Percentiles rank a stretch among this genome's conserved stretches.
Conservation (phyloP, 2,113 vertebrate genomes). For the Sinocyclocheilus anophthalmus region DNA sequence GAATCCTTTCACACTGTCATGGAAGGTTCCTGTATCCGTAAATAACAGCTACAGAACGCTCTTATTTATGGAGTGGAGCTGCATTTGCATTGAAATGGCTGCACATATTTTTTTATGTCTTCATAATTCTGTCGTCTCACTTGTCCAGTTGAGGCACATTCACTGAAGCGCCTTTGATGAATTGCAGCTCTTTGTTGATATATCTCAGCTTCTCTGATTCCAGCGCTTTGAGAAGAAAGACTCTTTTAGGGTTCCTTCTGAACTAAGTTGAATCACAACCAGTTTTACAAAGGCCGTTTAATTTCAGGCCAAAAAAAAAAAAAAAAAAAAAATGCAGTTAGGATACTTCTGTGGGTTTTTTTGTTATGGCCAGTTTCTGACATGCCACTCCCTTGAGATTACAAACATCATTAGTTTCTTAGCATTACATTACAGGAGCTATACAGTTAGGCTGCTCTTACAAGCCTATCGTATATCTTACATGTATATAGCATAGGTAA, state of each 20-base stretch:
- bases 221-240: neutral
- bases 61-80: conserved; percentile 22
- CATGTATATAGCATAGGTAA: no score
- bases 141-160: conserved; percentile 65
- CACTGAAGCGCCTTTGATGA: conserved; percentile 63
- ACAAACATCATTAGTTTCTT: no score
- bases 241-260: conserved; percentile 20
- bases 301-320: no score
- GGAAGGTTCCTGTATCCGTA: conserved; percentile 27
- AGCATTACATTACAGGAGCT: no score
- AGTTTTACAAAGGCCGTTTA: conserved; percentile 39
- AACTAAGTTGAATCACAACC: conserved; percentile 23
- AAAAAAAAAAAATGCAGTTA: conserved; percentile 36
- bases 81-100: conserved; percentile 68
- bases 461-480: no score
- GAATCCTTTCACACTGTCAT: conserved; percentile 29
- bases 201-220: conserved; percentile 16
- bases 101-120: conserved; percentile 59
- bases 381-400: no score
- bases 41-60: conserved; percentile 40
- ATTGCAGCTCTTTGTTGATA: conserved; percentile 43
- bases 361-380: no score
- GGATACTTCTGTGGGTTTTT: neutral
- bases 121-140: conserved; percentile 74
- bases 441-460: no score